phyloP scores from a whole-genome alignment of 2,797 vertebrate species.

The Luscinia luscinia region DNA sequence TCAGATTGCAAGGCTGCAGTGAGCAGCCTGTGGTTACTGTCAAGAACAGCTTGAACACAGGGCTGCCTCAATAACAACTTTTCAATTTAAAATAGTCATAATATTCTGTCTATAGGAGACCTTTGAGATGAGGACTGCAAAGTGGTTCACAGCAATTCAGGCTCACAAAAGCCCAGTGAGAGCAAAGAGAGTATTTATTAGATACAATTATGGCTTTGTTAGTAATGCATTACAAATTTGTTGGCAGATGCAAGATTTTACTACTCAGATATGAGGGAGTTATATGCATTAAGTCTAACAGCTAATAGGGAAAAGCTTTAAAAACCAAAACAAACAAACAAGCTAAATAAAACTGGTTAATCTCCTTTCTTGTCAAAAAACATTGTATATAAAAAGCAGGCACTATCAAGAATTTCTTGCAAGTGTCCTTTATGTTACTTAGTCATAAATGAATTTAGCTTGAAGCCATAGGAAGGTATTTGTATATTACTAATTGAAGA shows the following conservation, averaged over 20 bases:
- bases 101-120: conserved; percentile 15
- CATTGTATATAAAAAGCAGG: not conserved
- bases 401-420: not conserved
- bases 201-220: not conserved
- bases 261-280: not conserved
- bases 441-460: not conserved
- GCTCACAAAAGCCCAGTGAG: conserved; percentile 29
- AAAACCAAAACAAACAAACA: too few relatives aligned
- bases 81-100: conserved; percentile 46
- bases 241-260: not conserved
- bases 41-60: conserved; percentile 30
- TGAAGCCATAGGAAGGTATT: not conserved
- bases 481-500: not conserved
- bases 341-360: not conserved
- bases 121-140: conserved; percentile 29
- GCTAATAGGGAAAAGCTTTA: not conserved
- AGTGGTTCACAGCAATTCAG: conserved; percentile 42
- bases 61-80: not conserved
- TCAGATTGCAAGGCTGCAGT: not conserved
- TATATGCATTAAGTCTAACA: not conserved
- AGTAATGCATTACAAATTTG: conserved; percentile 8
- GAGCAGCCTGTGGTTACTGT: conserved; percentile 38
- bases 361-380: not conserved
- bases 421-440: not conserved
- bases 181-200: conserved; percentile 18